Evolutionary conservation across 2,797 vertebrate species (phyloP), one percentile per base, ranked within the genome.

Genomic region (Micrastur ruficollis): DNA sequence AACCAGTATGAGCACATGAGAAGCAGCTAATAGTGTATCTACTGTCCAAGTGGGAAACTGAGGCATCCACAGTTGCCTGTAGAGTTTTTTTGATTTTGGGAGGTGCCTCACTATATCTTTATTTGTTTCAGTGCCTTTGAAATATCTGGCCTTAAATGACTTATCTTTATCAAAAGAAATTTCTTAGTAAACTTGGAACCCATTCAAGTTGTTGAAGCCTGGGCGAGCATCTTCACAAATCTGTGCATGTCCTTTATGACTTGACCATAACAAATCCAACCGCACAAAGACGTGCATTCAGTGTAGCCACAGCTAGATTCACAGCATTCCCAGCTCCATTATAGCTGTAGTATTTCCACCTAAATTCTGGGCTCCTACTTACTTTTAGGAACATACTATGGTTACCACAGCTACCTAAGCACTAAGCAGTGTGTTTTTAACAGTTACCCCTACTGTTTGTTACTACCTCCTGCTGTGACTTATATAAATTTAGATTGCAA

Each of bases 361-460:
- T 81, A 56, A 86, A 76, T 79, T 84, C 67, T 82, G 53, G 34
- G 88, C 53, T 83, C 61, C 46, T 78, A 36, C 29, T 70, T 87
- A 70, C 71, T 86, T 91, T 73, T 81, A 95, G 90, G 78, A 93
- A 74, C 52, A 29, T 82, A 94, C 36, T 81, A 66, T n/a, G 80
- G 88, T 95, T 95, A 84, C 88, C 88, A 95, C 95, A 95, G 91
- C 88, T 95, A 94, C 67, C 93, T 86, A 93, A 93, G 90, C 66
- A 86, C 75, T 72, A 55, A 79, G 86, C 44, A 83, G 73, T 34
- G 31, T 78, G 87, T 59, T 94, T 93, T 91, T 86, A 96, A 85
- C 86, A 91, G 89, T 66, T 94, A 85, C 40, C 92, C 91, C 84
- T 71, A 89, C 81, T 91, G 90, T 78, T 94, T 95, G 80, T 74